Percentiles rank a stretch among this genome's conserved stretches.
phyloP scores from a whole-genome alignment of 2,113 vertebrate species.

The Odobenus rosmarus region DNA sequence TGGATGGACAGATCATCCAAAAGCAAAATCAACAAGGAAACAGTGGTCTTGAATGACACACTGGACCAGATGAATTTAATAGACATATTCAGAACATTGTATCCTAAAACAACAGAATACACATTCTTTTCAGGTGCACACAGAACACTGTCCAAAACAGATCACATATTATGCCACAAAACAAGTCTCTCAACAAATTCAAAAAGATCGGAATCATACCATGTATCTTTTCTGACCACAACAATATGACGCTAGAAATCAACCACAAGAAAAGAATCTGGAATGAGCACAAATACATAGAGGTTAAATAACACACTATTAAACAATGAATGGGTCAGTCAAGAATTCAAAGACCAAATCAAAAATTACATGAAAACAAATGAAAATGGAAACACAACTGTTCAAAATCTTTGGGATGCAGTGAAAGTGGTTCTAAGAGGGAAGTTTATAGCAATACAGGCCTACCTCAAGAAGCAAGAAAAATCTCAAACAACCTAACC shows the following conservation, averaged over 20 bases:
- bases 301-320: background rate
- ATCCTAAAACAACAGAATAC: background rate
- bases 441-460: background rate
- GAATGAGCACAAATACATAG: background rate
- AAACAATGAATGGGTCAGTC: background rate
- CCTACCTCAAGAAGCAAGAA: background rate
- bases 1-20: background rate
- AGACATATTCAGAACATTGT: background rate
- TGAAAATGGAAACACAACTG: background rate
- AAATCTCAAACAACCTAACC: background rate
- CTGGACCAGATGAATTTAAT: background rate
- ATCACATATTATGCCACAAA: background rate
- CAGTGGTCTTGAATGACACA: background rate
- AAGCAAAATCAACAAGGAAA: background rate
- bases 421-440: background rate
- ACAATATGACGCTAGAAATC: background rate
- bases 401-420: background rate
- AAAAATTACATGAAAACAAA: background rate
- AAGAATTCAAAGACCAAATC: background rate
- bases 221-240: background rate
- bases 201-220: background rate
- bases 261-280: background rate
- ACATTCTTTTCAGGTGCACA: background rate
- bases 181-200: background rate
- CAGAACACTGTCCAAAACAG: background rate